phyloP scores from a whole-genome alignment of 2,888 invertebrate genomes.

The Dolichomitus sp. region DNA sequence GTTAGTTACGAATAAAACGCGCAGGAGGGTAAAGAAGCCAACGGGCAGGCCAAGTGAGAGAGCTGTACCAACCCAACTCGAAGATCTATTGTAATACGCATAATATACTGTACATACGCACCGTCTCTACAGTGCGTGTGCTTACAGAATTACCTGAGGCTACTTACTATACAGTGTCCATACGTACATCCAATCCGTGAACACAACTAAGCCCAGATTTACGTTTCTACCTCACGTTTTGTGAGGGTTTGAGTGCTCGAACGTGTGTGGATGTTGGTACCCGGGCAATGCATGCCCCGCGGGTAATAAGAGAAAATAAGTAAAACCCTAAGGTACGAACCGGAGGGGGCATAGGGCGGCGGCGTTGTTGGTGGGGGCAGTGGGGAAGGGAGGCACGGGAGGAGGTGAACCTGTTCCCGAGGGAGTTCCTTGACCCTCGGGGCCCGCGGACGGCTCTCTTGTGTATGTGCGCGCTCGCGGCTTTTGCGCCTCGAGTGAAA shows the following conservation, averaged over 20 bases:
- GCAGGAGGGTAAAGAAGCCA: neutral
- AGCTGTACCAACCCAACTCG: conserved; percentile 60
- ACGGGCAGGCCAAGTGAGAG: conserved; percentile 40
- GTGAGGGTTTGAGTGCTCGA: conserved; percentile 26
- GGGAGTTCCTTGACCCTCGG: conserved; percentile 86
- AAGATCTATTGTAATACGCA: conserved; percentile 40
- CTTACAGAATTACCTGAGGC: conserved; percentile 19
- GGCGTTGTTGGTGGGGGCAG: conserved; percentile 37
- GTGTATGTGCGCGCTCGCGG: conserved; percentile 39
- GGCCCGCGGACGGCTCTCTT: conserved; percentile 74
- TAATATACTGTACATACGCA: conserved; percentile 30
- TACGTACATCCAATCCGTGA: conserved; percentile 29
- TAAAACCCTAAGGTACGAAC: conserved; percentile 74
- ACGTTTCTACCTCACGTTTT: conserved; percentile 18
- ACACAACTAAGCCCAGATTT: conserved; percentile 46
- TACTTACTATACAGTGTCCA: conserved; percentile 32
- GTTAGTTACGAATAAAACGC: neutral
- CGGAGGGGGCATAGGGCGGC: conserved; percentile 80
- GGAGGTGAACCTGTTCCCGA: conserved; percentile 86
- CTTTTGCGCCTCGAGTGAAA: conserved; percentile 43
- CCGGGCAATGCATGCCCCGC: conserved; percentile 55
- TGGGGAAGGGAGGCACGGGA: conserved; percentile 72
- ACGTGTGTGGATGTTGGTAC: conserved; percentile 52
- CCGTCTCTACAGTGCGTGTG: conserved; percentile 35
- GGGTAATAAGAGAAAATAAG: conserved; percentile 71